Percentiles rank a stretch among this genome's conserved stretches.
Evolutionary conservation across 2,888 invertebrate genomes (phyloP).

Genomic region (Nomada lathburiana): DNA sequence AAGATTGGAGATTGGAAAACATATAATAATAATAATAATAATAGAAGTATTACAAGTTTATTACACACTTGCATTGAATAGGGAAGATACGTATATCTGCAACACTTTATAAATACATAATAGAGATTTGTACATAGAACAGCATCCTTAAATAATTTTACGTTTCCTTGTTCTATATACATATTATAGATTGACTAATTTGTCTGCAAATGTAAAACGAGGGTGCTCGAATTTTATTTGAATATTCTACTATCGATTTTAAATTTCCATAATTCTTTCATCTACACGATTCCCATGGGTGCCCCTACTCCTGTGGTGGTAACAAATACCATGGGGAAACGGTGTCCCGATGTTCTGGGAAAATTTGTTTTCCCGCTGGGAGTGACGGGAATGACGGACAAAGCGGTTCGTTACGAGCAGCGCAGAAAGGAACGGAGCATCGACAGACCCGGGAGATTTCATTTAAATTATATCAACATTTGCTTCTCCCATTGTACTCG

Average conservation of each 20-base stretch:
- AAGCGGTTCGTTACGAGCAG: not conserved
- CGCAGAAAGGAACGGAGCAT: not conserved
- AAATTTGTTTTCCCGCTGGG: not conserved
- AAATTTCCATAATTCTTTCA: slow-evolving; percentile 10
- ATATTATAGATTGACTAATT: no score
- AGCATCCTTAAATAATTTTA: no score
- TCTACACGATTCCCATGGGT: not conserved
- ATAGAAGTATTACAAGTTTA: no score
- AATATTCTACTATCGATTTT: not conserved
- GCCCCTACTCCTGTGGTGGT: not conserved
- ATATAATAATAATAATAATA: no score
- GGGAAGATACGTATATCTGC: no score
- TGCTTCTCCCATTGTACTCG: not conserved
- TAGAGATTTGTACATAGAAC: no score
- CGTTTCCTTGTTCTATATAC: no score
- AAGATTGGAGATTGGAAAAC: no score
- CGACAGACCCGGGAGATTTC: not conserved
- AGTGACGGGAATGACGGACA: not conserved
- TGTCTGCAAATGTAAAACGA: no score
- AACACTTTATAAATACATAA: no score
- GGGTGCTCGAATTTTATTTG: no score
- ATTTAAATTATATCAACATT: slow-evolving; percentile 13
- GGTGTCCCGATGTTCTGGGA: not conserved
- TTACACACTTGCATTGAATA: no score
- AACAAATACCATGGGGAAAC: not conserved